A percentile compares a stretch with the other conserved stretches of the same genome.
Evolutionary conservation across 2,113 vertebrate species (phyloP).

Genomic region (Puffinus mauretanicus): DNA sequence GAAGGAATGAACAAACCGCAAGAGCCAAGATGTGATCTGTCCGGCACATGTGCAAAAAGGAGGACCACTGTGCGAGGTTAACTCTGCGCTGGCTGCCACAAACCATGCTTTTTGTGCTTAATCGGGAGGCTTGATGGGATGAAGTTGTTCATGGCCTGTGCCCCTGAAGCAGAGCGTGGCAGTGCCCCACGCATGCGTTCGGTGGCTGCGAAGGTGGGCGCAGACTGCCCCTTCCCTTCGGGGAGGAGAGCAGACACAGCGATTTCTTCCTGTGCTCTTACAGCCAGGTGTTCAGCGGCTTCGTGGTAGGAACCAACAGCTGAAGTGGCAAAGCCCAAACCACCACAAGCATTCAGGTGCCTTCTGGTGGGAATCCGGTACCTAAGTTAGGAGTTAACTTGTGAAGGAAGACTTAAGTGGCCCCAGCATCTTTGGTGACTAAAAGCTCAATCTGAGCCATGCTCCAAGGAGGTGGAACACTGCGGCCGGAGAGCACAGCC

Average conservation of each 20-base stretch:
- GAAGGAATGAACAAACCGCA: not conserved
- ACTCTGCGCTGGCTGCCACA: not conserved
- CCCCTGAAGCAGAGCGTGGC: not conserved
- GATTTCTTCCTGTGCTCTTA: not conserved
- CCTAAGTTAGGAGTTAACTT: not conserved
- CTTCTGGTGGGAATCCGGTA: not conserved
- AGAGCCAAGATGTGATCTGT: not conserved
- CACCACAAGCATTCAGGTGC: not conserved
- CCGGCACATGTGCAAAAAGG: not conserved
- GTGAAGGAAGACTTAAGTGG: not conserved
- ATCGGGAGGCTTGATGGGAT: not conserved
- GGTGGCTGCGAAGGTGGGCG: not conserved
- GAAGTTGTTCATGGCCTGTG: rapidly evolving
- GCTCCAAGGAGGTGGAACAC: not conserved
- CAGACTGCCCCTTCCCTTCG: not conserved
- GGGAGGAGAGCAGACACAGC: not conserved
- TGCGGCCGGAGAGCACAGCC: not conserved
- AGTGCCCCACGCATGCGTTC: not conserved
- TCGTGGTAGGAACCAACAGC: rapidly evolving
- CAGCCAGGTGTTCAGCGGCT: not conserved
- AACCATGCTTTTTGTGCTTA: not conserved
- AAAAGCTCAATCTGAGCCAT: not conserved
- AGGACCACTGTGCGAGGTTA: not conserved
- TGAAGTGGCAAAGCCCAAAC: not conserved
- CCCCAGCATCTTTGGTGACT: not conserved